Evolutionary conservation across 2,797 vertebrate species (phyloP), one percentile per base, ranked within the genome.

Genomic region (Dryobates pubescens): DNA sequence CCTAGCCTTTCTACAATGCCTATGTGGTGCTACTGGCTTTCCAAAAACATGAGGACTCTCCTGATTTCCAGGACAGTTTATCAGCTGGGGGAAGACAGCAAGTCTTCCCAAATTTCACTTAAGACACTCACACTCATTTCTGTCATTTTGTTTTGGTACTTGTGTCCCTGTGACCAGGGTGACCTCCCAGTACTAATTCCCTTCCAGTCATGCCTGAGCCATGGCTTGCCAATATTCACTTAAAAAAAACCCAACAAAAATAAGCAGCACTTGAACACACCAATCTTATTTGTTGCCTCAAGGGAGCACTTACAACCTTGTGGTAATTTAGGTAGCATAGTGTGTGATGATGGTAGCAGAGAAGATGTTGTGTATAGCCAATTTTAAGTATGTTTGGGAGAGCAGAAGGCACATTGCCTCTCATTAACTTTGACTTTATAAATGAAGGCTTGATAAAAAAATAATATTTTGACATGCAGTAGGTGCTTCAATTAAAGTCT

Each of bases 401-500:
- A 92, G 67, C 57, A 83, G 47, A 71, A 67, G 61, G 80, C 34
- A 36, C 7, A 57, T 74, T 78, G 64, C 86, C 75, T 88, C 63
- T 84, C 59, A 69, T 73, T 81, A 93, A 59, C 29, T 93, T 75
- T 82, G 86, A 61, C 90, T 96, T 96, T 76, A 69, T 71, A 92
- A 88, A 89, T 95, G 74, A 94, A 82, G 64, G 81, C 18, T 62
- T 92, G 30, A 84, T 82, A 74, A 56, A 65, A 86, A 56, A 89
- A 58, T 43, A 89, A 83, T 93, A 93, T 96, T 94, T 96, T 96
- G 89, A 96, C 86, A 67, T 68, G 30, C 43, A 90, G 45, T 83
- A 93, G 32, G 63, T 90, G 26, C 78, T 93, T 96, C 88, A 95
- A 38, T 94, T 96, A 91, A 80, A 95, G 74, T 69, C 70, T 95